Base-by-base conservation (phyloP, 2,797 vertebrate species). In the Argya squamiceps region DNA sequence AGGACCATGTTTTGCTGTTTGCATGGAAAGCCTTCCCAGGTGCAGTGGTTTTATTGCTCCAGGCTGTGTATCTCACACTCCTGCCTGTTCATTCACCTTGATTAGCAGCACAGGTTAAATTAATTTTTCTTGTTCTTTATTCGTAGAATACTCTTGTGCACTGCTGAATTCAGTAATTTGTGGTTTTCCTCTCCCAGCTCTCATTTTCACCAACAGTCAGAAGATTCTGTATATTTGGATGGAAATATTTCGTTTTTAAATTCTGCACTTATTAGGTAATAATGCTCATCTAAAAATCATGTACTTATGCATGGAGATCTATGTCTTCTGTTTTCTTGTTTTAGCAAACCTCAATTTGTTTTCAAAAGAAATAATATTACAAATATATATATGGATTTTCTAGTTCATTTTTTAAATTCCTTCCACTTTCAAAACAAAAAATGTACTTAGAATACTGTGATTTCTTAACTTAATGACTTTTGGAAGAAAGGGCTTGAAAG, bases 241-340 rank as follows among this genome's bases (percentile, higher is more conserved):
- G 36, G 20, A 80, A 14, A 10, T 9, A 62, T 5, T 8, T 46
- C 7, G 3, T 36, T 78, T 73, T 50, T 30, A 62, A 71, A 50
- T 43, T 46, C 6, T 71, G 13, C 20, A 30, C 2, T 68, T 64
- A 18, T 12, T 5, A 7, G 12, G 4, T 53, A 78, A 62, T 52
- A 67, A 10, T 3, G 7, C 0, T 43, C 3, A 55, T 29, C 15
- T 77, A 23, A 87, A 82, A 76, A 16, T 63, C 17, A 47, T 14
- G 5, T 47, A 21, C 6, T 46, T 65, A 26, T 4, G 2, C 1
- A 11, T 58, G 19, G 4, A 41, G 12, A 67, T 18, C 1, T 56
- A 5, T 23, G 8, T n/a, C 7, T 27, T 65, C 2, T 52, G 1
- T 29, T 88, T 65, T 63, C 15, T 58, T 76, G 3, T 47, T 58